Conservation (phyloP, 2,888 invertebrate genomes). For the Amphipoea oculea region DNA sequence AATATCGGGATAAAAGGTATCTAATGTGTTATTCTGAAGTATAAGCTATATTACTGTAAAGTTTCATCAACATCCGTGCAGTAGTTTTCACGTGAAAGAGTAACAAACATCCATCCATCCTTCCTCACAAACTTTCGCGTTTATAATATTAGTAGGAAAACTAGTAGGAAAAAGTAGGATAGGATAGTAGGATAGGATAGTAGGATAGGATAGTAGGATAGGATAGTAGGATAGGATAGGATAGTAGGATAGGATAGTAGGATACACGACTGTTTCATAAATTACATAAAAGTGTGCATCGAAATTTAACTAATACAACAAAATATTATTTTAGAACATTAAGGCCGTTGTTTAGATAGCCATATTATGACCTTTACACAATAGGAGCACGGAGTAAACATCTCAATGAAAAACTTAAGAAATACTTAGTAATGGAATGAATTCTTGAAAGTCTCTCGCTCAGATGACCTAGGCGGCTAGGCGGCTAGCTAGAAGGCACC, state of each 20-base stretch:
- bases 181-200: too few relatives aligned
- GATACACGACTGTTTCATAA: conserved; percentile 15
- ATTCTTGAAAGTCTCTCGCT: conserved; percentile 73
- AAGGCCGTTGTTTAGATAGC: background rate
- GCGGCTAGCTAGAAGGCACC: conserved; percentile 33
- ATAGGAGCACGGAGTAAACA: conserved; percentile 29
- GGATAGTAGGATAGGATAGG: too few relatives aligned
- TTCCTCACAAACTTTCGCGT: too few relatives aligned
- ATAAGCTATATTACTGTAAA: too few relatives aligned
- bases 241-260: too few relatives aligned
- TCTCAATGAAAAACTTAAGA: conserved; percentile 63
- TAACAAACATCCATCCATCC: too few relatives aligned
- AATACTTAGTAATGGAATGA: conserved; percentile 75
- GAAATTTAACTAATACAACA: conserved; percentile 4
- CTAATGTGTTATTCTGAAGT: too few relatives aligned
- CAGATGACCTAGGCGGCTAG: conserved; percentile 57
- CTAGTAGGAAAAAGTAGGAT: too few relatives aligned
- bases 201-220: background rate
- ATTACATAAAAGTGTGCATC: conserved; percentile 29
- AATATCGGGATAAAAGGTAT: too few relatives aligned
- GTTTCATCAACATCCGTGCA: too few relatives aligned
- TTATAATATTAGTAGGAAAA: too few relatives aligned
- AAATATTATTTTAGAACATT: background rate
- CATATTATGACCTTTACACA: conserved; percentile 15
- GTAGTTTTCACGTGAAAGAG: too few relatives aligned